Conservation (phyloP, 2,888 invertebrate genomes). For the Orchesellides sinensis region DNA sequence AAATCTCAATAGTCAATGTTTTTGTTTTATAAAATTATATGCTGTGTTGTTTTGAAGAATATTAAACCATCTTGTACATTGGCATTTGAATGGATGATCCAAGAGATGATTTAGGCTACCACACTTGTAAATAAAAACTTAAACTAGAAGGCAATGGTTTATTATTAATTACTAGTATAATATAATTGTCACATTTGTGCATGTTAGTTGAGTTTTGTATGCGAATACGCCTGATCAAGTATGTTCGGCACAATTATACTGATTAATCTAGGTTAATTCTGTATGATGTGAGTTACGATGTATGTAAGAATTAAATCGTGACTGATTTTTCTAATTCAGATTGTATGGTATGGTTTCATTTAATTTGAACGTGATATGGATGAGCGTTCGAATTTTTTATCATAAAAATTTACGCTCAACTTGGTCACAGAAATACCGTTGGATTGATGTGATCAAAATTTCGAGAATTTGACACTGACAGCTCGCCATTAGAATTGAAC, state of each 20-base stretch:
- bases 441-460: too few relatives aligned
- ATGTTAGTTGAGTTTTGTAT: constrained; percentile 21
- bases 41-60: background rate
- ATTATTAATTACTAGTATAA: background rate
- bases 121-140: constrained; percentile 4
- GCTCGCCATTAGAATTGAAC: too few relatives aligned
- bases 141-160: background rate
- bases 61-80: constrained; percentile 8
- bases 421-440: too few relatives aligned
- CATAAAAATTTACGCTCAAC: too few relatives aligned
- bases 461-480: too few relatives aligned
- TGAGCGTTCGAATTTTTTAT: too few relatives aligned
- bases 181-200: constrained; percentile 9
- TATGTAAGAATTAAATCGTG: constrained; percentile 45
- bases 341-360: too few relatives aligned
- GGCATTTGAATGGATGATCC: background rate
- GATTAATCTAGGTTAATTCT: background rate
- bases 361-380: too few relatives aligned
- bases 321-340: constrained; percentile 41
- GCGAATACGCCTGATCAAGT: too few relatives aligned
- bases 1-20: background rate
- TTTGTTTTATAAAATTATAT: background rate
- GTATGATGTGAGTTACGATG: background rate
- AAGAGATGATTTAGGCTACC: background rate
- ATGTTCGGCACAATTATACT: background rate